phyloP scores from a whole-genome alignment of 2,888 invertebrate genomes.

The Acanthosepion esculentum region DNA sequence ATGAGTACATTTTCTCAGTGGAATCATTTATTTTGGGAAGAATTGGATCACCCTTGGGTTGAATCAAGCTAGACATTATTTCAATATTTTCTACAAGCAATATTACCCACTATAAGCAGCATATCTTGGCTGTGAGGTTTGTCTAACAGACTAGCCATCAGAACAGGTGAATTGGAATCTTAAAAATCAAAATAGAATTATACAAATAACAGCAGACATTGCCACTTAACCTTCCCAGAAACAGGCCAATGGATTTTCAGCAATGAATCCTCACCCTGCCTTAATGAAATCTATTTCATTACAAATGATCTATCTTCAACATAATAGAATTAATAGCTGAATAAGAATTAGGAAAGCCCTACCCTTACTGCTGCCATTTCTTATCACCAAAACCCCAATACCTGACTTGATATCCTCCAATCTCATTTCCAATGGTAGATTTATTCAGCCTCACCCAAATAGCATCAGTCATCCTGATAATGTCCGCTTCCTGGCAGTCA shows the following conservation, averaged over 20 bases:
- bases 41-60: neutral
- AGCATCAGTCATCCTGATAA: slow-evolving; percentile 20
- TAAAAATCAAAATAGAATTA: slow-evolving; percentile 17
- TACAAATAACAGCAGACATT: neutral
- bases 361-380: neutral
- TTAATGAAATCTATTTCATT: slow-evolving; percentile 33
- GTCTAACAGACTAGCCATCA: neutral
- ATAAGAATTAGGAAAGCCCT: slow-evolving; percentile 10
- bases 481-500: slow-evolving; percentile 33
- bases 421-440: slow-evolving; percentile 33
- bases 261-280: slow-evolving; percentile 16
- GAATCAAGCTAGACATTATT: neutral
- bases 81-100: neutral
- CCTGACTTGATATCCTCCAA: slow-evolving; percentile 8
- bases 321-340: slow-evolving; percentile 33
- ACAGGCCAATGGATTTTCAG: neutral
- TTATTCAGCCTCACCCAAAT: slow-evolving; percentile 33
- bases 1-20: neutral
- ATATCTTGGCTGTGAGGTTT: neutral
- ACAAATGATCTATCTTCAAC: slow-evolving; percentile 11
- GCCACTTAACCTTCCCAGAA: neutral
- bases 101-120: neutral
- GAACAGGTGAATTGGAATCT: neutral
- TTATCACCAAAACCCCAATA: slow-evolving; percentile 16
- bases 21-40: neutral